Evolutionary conservation across 2,888 invertebrate species (phyloP), one percentile per base, ranked within the genome.

Genomic region (Rhorus exstirpatorius): DNA sequence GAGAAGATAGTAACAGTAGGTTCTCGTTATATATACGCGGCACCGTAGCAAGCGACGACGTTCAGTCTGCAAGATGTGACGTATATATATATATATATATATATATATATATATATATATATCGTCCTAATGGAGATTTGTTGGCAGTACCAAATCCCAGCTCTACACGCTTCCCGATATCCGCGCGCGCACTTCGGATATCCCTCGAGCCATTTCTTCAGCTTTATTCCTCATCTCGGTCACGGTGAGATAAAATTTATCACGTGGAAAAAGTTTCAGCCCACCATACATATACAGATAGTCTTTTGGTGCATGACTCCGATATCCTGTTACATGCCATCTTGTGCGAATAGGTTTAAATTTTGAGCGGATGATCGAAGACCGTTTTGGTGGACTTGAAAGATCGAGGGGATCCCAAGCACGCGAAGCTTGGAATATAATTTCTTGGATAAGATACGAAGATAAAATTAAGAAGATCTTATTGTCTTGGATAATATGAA

Each of bases 81-180:
- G 31, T 49, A 76, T 51, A 81, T 71, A 51, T 60, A 41, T 51
- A 24, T 53, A 35, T 61, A 14, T 4, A 31, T 70, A 65, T 31
- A 70, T 53, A 58, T 31, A 31, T n/a, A 41, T 24, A 49, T 24
- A 55, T 38, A 58, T 58, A 49, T 38, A 60, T 79, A 61, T 65
- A 72, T 46, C 77, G 79, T 68, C 77, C 79, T 88, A 89, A 89
- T 89, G 85, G 86, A 87, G 87, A 89, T 88, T 89, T 87, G 89
- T 89, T 82, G 83, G 77, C 79, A 51, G 68, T 67, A 77, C 72
- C 74, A 74, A 81, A 78, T 78, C 79, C 77, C 75, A 78, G 55
- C 35, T 82, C 65, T 55, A 68, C 68, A 74, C 77, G 72, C 38
- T 78, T 79, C 65, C 72, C 82, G 82, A 83, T 82, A 79, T 82